Base-by-base conservation (phyloP, 2,797 vertebrate species). In the Pogonophryne albipinna region DNA sequence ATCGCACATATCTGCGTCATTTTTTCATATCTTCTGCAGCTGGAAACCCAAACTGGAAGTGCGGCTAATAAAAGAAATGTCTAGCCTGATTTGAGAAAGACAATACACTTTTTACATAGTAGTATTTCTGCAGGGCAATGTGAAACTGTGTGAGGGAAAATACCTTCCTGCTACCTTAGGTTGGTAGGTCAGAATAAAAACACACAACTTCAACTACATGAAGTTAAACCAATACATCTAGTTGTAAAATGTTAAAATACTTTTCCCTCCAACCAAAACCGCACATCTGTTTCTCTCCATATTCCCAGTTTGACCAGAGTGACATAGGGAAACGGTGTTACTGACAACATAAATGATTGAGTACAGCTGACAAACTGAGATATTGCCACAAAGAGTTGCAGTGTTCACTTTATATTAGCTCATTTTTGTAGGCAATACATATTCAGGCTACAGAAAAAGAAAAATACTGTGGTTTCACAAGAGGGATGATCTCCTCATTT, bases 1-100 rank as follows among this genome's bases (percentile, higher is more conserved):
- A 74, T 84, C 52, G 71, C 70, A 52, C 65, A 64, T 69, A 91
- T 91, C 80, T 84, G 78, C 89, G 87, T 91, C 90, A 88, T 71
- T 75, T 68, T 77, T 68, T 72, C 63, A 16, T 57, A 73, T 60
- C 41, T 66, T 74, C 59, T 65, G 52, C 71, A 46, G 66, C 66
- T 58, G 59, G 62, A 85, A 80, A 78, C 42, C 51, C 27, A 62
- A 79, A 79, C 50, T 73, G 66, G 46, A 19, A 27, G 11, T 61
- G 55, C 50, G 23, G 10, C 47, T 23, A 38, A 52, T 42, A 46
- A 13, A 62, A 17, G 42, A 55, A 64, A 56, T 45, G 60, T 67
- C 20, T 41, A 44, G 34, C 19, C 13, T 44, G 10, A 69, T 59
- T 23, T 5, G 59, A 50, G 7, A 15, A 38, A 56, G 60, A 38